These are phyloP conservation scores for Palythoa grandis DNA, from an alignment of 92 coral and sea anemone genomes.

Conservation along the genomic window DNA sequence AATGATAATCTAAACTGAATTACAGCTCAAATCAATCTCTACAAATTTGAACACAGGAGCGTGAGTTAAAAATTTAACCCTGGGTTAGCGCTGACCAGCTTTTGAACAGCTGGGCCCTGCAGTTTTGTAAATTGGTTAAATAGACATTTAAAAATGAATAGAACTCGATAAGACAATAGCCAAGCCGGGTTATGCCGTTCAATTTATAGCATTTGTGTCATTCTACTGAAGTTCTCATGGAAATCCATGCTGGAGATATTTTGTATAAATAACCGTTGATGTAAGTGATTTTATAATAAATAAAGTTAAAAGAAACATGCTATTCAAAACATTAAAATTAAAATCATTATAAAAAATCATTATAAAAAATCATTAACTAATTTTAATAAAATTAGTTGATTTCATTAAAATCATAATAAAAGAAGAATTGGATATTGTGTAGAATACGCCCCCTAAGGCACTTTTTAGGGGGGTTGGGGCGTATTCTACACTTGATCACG, in stretches of 20 bases:
- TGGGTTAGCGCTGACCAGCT: no score
- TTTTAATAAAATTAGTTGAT: no score
- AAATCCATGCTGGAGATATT: slow-evolving; percentile 5
- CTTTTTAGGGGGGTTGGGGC: no score
- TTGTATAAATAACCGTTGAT: slow-evolving; percentile 20
- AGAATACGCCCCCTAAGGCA: no score
- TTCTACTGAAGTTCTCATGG: neutral
- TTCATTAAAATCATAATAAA: neutral
- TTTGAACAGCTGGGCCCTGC: no score
- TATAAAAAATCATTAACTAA: no score
- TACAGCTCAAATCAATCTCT: no score
- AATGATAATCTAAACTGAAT: no score
- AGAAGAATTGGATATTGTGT: no score
- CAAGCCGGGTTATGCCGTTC: neutral
- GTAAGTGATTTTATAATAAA: slow-evolving; percentile 25
- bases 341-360: neutral
- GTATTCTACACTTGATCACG: no score
- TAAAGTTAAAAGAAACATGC: neutral
- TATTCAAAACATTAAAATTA: neutral
- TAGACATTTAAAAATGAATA: neutral
- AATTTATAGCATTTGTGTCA: neutral
- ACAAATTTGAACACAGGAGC: no score
- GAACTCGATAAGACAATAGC: neutral
- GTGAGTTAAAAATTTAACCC: no score
- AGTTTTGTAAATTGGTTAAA: neutral